Base-by-base conservation (phyloP, 2,888 invertebrate genomes). In the Xestia rhomboidea region DNA sequence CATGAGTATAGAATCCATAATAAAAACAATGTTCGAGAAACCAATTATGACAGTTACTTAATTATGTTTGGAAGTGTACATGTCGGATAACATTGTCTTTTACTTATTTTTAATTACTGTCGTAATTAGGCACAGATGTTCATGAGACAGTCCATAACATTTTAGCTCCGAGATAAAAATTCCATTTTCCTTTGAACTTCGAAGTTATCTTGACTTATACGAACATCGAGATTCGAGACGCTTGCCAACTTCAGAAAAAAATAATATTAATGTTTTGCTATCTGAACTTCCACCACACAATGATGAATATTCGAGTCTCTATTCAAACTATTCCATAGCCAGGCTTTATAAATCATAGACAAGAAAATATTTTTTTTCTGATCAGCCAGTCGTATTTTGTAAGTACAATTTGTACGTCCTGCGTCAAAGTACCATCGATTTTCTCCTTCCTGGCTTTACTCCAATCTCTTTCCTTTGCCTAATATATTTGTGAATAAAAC, bases 401-500 rank as follows among this genome's bases (percentile, higher is more conserved):
- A 84, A 86, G 84, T 84, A 84, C 82, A 84, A 87, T 90, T 88
- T 87, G 86, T 88, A 84, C 89, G 89, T 88, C 89, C 90, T 90
- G 90, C 89, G 92, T 91, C 90, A 89, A 91, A 91, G 90, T 88
- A 88, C 84, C 93, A 95, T 95, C 93, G 95, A 95, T 95, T 95
- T 93, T 91, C 90, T 87, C 88, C 84, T 90, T 86, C 83, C 93
- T 95, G 95, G 95, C 95, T 91, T 90, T 90, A 91, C 89, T 95
- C 95, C 95, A 95, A 95, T 93, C 90, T 93, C 92, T 91, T 91
- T 91, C 91, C 91, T 89, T 93, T 92, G 91, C 92, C 90, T 94
- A 93, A 95, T 94, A 95, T 94, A 95, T 95, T 95, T 94, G 93
- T 90, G 91, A 94, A 92, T 86, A 88, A 93, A 91, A 90, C 88